These are phyloP conservation scores for Sminthopsis crassicaudata DNA, from an alignment of 2,113 vertebrate genomes.

Conservation along the genomic window DNA sequence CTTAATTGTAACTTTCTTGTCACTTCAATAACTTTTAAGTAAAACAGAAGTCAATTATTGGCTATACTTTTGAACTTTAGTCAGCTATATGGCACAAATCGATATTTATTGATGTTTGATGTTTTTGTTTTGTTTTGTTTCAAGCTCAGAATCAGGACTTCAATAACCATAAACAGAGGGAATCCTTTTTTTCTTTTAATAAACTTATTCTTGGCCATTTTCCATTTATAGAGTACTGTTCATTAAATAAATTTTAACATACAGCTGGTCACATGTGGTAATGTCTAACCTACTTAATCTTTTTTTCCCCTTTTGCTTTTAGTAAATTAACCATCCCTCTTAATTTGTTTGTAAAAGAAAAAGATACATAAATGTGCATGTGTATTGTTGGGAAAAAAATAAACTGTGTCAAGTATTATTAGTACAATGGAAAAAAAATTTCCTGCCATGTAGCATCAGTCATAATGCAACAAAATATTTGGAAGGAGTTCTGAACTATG, in stretches of 20 bases:
- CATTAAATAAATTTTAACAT: slow-evolving; percentile 24
- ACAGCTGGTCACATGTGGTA: slow-evolving; percentile 61
- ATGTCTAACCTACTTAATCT: slow-evolving; percentile 35
- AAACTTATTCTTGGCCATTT: slow-evolving; percentile 6
- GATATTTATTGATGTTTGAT: background rate
- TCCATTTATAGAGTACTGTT: slow-evolving; percentile 61
- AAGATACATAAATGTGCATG: background rate
- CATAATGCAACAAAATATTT: background rate
- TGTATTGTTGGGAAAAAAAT: background rate
- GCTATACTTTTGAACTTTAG: slow-evolving; percentile 1
- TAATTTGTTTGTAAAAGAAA: background rate
- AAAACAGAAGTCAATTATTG: slow-evolving; percentile 6
- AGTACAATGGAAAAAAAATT: background rate
- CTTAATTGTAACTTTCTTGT: slow-evolving; percentile 16
- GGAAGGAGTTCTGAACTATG: background rate
- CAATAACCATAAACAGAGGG: slow-evolving; percentile 39
- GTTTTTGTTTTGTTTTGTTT: background rate
- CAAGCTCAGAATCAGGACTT: background rate
- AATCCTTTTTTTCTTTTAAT: background rate
- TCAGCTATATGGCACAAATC: background rate
- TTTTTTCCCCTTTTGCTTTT: slow-evolving; percentile 45
- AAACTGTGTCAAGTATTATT: background rate
- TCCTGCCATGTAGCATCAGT: background rate
- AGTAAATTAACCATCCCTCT: slow-evolving; percentile 21
- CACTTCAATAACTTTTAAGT: slow-evolving; percentile 46